Percentiles rank a stretch among this genome's conserved stretches.
Conservation (phyloP, 2,888 invertebrate genomes). For the Nephrotoma flavescens region DNA sequence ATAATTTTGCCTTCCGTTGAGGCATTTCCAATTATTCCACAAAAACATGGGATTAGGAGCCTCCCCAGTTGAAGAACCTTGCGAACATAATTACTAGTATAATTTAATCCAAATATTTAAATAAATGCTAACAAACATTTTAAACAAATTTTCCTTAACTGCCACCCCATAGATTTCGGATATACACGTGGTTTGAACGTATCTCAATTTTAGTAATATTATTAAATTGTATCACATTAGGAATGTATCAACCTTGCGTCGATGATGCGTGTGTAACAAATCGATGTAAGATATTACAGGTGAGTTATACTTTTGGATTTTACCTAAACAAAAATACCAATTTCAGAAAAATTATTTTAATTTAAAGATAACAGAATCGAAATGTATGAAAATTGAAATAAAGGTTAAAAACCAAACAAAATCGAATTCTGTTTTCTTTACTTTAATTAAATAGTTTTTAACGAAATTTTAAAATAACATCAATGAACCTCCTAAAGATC, state of each 20-base stretch:
- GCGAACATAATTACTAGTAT: too few relatives aligned
- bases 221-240: constrained; percentile 94
- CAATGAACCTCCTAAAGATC: too few relatives aligned
- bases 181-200: constrained; percentile 90
- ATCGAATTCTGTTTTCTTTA: not conserved
- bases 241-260: constrained; percentile 99
- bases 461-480: not conserved
- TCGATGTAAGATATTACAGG: constrained; percentile 84
- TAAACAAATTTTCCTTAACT: constrained; percentile 16
- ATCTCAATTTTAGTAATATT: constrained; percentile 96
- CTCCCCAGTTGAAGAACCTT: too few relatives aligned
- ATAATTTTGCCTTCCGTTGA: too few relatives aligned
- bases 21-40: too few relatives aligned
- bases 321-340: not conserved
- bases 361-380: not conserved
- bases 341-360: too few relatives aligned
- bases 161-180: constrained; percentile 10
- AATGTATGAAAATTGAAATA: not conserved
- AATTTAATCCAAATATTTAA: too few relatives aligned
- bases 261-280: constrained; percentile 82
- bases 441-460: not conserved
- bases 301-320: constrained; percentile 30
- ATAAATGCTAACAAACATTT: not conserved
- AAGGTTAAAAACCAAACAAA: not conserved
- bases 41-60: too few relatives aligned